Conservation (phyloP, 2,888 invertebrate species). For the Leptopilina myrica region DNA sequence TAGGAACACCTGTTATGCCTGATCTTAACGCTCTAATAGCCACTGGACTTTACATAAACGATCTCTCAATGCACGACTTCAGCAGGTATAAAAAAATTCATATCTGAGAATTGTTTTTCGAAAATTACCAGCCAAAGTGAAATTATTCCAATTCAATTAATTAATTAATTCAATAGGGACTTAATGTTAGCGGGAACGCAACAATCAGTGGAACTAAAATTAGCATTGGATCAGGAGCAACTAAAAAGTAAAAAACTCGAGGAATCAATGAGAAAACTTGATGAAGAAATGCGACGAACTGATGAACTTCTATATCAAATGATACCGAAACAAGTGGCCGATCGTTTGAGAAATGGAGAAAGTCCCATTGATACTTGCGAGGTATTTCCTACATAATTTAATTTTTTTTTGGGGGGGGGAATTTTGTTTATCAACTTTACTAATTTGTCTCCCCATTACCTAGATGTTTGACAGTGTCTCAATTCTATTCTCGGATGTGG, state of each 20-base stretch:
- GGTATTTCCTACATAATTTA: slow-evolving; percentile 78
- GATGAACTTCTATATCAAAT: slow-evolving; percentile 98
- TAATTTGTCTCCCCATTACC: neutral
- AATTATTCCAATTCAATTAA: neutral
- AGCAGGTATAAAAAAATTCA: slow-evolving; percentile 83
- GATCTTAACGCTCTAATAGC: slow-evolving; percentile 94
- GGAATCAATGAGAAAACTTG: slow-evolving; percentile 96
- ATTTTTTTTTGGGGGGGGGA: slow-evolving; percentile 7
- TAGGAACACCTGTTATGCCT: slow-evolving; percentile 97
- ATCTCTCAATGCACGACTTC: slow-evolving; percentile 99
- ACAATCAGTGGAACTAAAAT: slow-evolving; percentile 96
- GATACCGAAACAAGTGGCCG: slow-evolving; percentile 99
- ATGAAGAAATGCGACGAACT: slow-evolving; percentile 96
- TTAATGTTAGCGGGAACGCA: slow-evolving; percentile 97
- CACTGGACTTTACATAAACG: slow-evolving; percentile 97
- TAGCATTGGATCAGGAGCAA: slow-evolving; percentile 97
- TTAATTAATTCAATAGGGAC: slow-evolving; percentile 81
- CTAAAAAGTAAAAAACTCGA: slow-evolving; percentile 97
- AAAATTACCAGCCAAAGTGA: too few species aligned
- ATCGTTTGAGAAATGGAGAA: slow-evolving; percentile 94
- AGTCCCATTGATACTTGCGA: slow-evolving; percentile 98
- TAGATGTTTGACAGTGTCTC: slow-evolving; percentile 98
- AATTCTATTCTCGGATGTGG: slow-evolving; percentile 97
- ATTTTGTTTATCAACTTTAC: neutral
- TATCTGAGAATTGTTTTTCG: too few species aligned